These are phyloP conservation scores for Acheta domesticus DNA, from an alignment of 2,888 invertebrate species.

Conservation along the genomic window DNA sequence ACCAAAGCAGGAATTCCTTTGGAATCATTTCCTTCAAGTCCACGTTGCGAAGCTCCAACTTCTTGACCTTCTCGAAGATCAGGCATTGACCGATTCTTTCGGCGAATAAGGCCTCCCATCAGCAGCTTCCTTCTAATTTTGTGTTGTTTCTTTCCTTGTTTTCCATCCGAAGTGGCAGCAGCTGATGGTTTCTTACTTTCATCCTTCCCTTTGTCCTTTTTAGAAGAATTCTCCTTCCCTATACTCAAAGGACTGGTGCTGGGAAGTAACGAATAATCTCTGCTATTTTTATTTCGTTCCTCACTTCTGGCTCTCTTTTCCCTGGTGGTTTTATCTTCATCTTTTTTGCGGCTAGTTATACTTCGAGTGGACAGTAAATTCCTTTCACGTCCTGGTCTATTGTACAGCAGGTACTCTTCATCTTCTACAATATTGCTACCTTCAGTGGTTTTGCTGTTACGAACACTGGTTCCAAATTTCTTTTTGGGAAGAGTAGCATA, in stretches of 20 bases:
- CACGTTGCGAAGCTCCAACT: slow-evolving; percentile 34
- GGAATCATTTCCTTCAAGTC: slow-evolving; percentile 38
- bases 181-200: slow-evolving; percentile 53
- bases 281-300: slow-evolving; percentile 68
- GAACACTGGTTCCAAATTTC: slow-evolving; percentile 54
- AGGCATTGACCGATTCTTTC: slow-evolving; percentile 89
- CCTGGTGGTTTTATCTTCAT: slow-evolving; percentile 63
- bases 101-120: slow-evolving; percentile 83
- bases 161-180: slow-evolving; percentile 26
- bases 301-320: slow-evolving; percentile 81
- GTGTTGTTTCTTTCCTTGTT: slow-evolving; percentile 76
- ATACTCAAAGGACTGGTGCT: slow-evolving; percentile 46
- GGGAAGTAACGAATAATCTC: slow-evolving; percentile 56
- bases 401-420: slow-evolving; percentile 63
- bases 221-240: slow-evolving; percentile 25
- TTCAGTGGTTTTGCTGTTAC: slow-evolving; percentile 34
- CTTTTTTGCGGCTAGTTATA: slow-evolving; percentile 55
- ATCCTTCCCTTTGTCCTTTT: slow-evolving; percentile 45
- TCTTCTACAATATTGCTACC: slow-evolving; percentile 68
- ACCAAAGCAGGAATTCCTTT: slow-evolving; percentile 20
- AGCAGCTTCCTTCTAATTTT: slow-evolving; percentile 81
- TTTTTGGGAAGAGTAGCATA: slow-evolving; percentile 89
- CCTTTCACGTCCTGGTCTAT: slow-evolving; percentile 62
- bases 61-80: slow-evolving; percentile 77
- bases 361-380: slow-evolving; percentile 22